Evolutionary conservation across 2,113 vertebrate genomes (phyloP).

Genomic region (Zosterops pallidus): DNA sequence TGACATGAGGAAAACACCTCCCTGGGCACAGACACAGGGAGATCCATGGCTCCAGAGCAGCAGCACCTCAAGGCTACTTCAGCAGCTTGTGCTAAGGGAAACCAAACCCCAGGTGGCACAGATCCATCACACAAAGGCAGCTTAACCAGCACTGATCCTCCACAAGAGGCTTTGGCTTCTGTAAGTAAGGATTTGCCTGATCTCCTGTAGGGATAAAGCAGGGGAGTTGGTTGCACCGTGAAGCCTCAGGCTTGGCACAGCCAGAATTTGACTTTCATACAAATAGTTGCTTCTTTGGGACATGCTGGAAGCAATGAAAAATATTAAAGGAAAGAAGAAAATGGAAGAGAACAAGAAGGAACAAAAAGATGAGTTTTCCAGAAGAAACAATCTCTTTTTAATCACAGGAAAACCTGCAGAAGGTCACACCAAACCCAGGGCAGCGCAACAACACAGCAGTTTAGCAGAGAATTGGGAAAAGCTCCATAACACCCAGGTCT

Average conservation of each 20-base stretch:
- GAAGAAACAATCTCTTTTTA: background rate
- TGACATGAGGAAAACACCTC: background rate
- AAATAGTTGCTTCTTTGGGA: background rate
- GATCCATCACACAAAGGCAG: background rate
- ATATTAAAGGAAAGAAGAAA: background rate
- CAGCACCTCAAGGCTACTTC: background rate
- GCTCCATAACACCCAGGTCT: background rate
- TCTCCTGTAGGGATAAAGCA: background rate
- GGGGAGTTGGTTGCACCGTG: background rate
- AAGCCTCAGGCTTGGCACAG: background rate
- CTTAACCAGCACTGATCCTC: background rate
- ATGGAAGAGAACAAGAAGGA: background rate
- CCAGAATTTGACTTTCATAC: background rate
- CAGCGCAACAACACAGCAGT: fast-evolving
- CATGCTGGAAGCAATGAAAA: background rate
- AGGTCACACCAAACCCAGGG: background rate
- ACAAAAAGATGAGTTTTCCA: background rate
- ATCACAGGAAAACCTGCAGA: background rate
- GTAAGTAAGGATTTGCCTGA: background rate
- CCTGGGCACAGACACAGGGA: background rate
- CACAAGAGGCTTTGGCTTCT: background rate
- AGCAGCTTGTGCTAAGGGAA: background rate
- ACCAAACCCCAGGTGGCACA: background rate
- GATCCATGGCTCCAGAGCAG: background rate
- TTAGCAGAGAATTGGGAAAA: background rate